Percentiles rank a stretch among this genome's conserved stretches.
Evolutionary conservation across 92 coral and sea anemone species (phyloP).

Genomic region (Porites rus): DNA sequence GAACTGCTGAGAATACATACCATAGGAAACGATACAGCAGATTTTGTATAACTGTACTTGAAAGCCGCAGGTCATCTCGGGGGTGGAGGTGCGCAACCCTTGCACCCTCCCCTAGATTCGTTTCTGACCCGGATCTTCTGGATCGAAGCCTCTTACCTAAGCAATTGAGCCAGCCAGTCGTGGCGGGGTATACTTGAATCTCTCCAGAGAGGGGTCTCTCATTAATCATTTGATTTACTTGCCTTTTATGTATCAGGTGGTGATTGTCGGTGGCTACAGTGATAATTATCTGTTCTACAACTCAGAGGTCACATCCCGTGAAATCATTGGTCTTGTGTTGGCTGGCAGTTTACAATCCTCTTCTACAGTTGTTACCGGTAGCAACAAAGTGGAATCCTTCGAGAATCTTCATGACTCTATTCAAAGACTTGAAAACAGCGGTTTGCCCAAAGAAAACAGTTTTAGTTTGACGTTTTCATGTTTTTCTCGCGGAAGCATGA

Average conservation of each 20-base stretch:
- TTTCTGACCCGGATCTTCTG: too few species aligned
- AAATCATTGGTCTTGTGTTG: slow-evolving; percentile 83
- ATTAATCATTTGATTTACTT: neutral
- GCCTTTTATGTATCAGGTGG: slow-evolving; percentile 55
- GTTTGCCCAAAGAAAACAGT: slow-evolving; percentile 44
- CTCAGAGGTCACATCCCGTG: slow-evolving; percentile 73
- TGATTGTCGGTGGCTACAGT: slow-evolving; percentile 82
- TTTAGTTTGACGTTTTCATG: slow-evolving; percentile 73
- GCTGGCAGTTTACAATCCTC: slow-evolving; percentile 74
- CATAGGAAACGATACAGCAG: too few species aligned
- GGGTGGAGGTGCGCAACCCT: too few species aligned
- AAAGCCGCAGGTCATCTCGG: too few species aligned
- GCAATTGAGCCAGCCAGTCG: too few species aligned
- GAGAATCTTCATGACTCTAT: slow-evolving; percentile 60
- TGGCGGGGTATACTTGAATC: too few species aligned
- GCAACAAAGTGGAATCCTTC: slow-evolving; percentile 30
- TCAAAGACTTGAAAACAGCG: slow-evolving; percentile 56
- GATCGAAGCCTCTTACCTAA: too few species aligned
- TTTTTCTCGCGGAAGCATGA: slow-evolving; percentile 45
- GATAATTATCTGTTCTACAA: slow-evolving; percentile 72
- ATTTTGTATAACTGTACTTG: too few species aligned
- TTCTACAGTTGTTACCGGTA: slow-evolving; percentile 60
- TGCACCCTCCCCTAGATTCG: too few species aligned
- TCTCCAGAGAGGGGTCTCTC: neutral
- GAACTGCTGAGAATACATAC: too few species aligned